Percentiles rank a stretch among this genome's conserved stretches.
Evolutionary conservation across 2,888 invertebrate genomes (phyloP).

Genomic region (Pelosia muscerda): DNA sequence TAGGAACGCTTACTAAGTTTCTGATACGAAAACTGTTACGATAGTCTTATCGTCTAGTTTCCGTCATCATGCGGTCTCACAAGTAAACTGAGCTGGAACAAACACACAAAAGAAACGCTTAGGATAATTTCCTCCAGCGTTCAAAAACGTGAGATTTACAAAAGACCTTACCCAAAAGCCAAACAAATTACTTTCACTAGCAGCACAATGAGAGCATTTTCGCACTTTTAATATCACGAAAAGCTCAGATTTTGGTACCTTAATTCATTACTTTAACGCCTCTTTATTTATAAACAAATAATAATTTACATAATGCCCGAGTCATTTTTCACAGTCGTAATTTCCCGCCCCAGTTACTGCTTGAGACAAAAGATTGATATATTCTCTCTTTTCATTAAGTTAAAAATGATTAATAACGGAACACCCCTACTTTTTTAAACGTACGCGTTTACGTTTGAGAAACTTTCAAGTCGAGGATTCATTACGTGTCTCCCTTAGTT

Average conservation of each 20-base stretch:
- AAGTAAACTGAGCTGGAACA: background rate
- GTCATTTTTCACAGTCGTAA: constrained; percentile 80
- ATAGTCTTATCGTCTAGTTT: background rate
- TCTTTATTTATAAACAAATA: constrained; percentile 77
- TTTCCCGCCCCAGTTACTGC: constrained; percentile 66
- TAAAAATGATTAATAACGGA: constrained; percentile 75
- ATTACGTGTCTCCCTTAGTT: constrained; percentile 39
- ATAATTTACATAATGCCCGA: constrained; percentile 77
- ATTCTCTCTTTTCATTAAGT: constrained; percentile 79
- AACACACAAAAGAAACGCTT: constrained; percentile 11
- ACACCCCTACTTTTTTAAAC: constrained; percentile 58
- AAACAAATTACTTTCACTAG: constrained; percentile 37
- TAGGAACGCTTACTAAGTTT: background rate
- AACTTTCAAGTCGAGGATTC: constrained; percentile 45
- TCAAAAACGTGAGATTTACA: constrained; percentile 13
- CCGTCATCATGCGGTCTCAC: background rate
- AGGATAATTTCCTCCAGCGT: constrained; percentile 7
- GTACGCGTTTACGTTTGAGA: constrained; percentile 34
- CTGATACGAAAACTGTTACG: background rate
- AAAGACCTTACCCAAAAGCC: constrained; percentile 30
- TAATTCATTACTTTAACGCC: constrained; percentile 60
- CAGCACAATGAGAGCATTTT: constrained; percentile 34
- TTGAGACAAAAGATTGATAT: constrained; percentile 83
- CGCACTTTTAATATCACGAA: constrained; percentile 52
- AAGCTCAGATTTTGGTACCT: constrained; percentile 49